phyloP scores from a whole-genome alignment of 2,888 invertebrate species.

The Graphium colonna region DNA sequence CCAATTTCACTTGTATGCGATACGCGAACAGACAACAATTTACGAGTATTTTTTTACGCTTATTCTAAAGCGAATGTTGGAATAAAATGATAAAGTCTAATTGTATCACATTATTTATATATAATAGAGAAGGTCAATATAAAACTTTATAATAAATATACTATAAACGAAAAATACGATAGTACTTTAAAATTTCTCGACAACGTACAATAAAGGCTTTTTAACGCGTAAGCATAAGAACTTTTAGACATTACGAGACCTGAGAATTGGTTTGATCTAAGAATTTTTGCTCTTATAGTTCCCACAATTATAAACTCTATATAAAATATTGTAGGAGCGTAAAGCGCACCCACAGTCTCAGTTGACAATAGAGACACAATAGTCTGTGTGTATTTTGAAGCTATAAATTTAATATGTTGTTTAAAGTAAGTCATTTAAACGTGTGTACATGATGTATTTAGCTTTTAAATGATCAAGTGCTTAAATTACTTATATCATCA shows the following conservation, averaged over 20 bases:
- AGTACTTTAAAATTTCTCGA: no score
- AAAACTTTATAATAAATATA: no score
- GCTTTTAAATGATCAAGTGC: neutral
- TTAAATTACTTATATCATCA: neutral
- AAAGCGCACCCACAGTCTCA: constrained; percentile 46
- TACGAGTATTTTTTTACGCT: no score
- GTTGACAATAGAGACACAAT: constrained; percentile 34
- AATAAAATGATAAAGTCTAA: neutral
- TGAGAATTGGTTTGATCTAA: constrained; percentile 67
- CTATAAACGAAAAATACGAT: no score
- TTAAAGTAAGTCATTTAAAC: constrained; percentile 52
- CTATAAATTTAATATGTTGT: constrained; percentile 43
- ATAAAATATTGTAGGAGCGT: constrained; percentile 61
- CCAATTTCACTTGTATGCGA: constrained; percentile 5
- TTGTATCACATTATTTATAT: constrained; percentile 3
- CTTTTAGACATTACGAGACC: constrained; percentile 51
- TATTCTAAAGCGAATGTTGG: no score
- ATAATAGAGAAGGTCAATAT: no score
- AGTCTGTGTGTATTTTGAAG: constrained; percentile 27
- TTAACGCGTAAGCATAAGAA: constrained; percentile 7
- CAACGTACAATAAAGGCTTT: constrained; percentile 24
- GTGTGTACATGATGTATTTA: neutral
- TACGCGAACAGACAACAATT: no score
- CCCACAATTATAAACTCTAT: constrained; percentile 74
- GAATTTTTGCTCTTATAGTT: constrained; percentile 74